Evolutionary conservation across 2,888 invertebrate genomes (phyloP), one percentile per base, ranked within the genome.

Genomic region (Synanthedon vespiformis): DNA sequence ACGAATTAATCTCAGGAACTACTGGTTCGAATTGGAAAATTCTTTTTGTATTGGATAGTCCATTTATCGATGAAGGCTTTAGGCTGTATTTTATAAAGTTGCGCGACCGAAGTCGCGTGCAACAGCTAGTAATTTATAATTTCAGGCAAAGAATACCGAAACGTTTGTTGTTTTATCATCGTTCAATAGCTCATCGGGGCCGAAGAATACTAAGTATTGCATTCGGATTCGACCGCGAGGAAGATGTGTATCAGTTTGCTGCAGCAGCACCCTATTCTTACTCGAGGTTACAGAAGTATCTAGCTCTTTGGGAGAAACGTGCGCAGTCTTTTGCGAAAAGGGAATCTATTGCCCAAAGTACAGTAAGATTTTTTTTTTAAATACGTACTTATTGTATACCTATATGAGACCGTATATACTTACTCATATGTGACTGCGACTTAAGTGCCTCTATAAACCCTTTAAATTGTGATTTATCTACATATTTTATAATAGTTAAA

Each of bases 251-350:
- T 72, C 98, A 98, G 74, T 99, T 99, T 80, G 92, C 97, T 1
- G 91, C 98, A 64, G 94, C 94, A 27, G 95, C 94, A 56, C 99
- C 99, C 0, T 99, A 99, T 75, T 96, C 97, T n/a, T 99, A 98
- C 78, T 94, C 96, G 0, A 89, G 95, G 53, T 89, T 96, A 51
- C 95, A 98, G 78, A 92, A 93, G 48, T 95, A 97, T 80, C 84
- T 99, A 58, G 91, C 93, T 41, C 78, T 90, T 2, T 88, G 88
- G 88, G 82, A 83, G 59, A 85, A 96, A 56, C 93, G 94, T 67
- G 86, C 90, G 56, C 83, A 90, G 74, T 80, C 87, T 12, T 87
- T 87, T 63, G 93, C 95, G 58, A 90, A 89, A 18, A 89, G 95
- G 57, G 93, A 94, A 66, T 88, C 91, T 34, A 88, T 96, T 51